phyloP scores from a whole-genome alignment of 2,797 vertebrate genomes.

The Vireo griseus region DNA sequence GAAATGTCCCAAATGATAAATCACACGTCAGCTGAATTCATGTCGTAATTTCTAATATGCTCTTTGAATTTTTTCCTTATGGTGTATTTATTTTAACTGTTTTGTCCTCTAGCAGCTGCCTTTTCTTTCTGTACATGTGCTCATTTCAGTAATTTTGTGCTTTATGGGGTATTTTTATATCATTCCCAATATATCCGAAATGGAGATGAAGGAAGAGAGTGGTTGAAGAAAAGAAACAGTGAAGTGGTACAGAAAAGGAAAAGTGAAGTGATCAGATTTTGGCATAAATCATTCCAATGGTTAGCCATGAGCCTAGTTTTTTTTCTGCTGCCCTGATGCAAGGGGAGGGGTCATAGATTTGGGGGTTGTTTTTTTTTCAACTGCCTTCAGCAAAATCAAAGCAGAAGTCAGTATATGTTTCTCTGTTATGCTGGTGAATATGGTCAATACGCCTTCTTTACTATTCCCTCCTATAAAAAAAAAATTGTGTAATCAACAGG shows the following conservation, averaged over 20 bases:
- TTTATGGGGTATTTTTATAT: not conserved
- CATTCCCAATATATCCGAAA: not conserved
- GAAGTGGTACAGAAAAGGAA: not conserved
- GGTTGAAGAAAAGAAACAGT: not conserved
- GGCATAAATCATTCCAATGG: not conserved
- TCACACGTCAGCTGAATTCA: not conserved
- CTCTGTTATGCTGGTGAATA: not conserved
- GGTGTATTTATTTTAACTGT: not conserved
- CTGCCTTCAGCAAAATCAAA: not conserved
- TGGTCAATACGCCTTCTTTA: not conserved
- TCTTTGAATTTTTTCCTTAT: slow-evolving; percentile 3
- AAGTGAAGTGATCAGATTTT: not conserved
- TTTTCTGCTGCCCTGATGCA: not conserved
- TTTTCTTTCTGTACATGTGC: not conserved
- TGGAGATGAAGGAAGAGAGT: not conserved
- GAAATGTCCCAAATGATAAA: slow-evolving; percentile 21
- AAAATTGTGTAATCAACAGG: not conserved
- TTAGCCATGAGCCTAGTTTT: not conserved
- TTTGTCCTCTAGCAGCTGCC: slow-evolving; percentile 17
- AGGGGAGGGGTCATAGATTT: not conserved
- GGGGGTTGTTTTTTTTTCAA: not conserved
- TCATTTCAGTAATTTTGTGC: not conserved
- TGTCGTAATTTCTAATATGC: not conserved
- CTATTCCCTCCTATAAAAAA: not conserved
- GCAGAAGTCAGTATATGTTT: not conserved